A percentile compares a stretch with the other conserved stretches of the same genome.
Conservation (phyloP, 2,797 vertebrate species). For the Australoheros facetus region DNA sequence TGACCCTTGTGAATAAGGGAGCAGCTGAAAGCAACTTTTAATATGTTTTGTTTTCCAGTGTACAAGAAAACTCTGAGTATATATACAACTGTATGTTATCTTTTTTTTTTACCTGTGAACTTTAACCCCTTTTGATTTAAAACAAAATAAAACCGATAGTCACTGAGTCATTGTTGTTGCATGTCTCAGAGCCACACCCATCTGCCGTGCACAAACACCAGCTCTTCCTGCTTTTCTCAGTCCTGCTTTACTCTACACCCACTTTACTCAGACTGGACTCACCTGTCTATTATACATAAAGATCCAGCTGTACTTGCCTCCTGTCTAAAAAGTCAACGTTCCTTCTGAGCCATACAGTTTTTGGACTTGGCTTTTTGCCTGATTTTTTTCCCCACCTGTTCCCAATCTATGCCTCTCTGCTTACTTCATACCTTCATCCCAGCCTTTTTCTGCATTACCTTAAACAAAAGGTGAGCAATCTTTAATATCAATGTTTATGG, state of each 20-base stretch:
- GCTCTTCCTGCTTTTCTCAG: neutral
- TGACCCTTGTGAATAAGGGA: too few relatives aligned
- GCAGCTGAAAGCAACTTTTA: too few relatives aligned
- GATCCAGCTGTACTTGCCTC: neutral
- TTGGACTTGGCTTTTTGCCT: neutral
- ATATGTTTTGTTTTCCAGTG: too few relatives aligned
- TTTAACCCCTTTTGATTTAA: neutral
- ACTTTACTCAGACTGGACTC: neutral
- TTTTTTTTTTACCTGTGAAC: neutral
- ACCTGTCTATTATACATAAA: neutral
- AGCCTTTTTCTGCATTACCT: neutral
- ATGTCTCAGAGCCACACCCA: too few relatives aligned
- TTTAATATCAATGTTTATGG: too few relatives aligned
- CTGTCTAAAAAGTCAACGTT: neutral
- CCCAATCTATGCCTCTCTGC: neutral
- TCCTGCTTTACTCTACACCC: neutral
- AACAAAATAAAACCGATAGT: neutral
- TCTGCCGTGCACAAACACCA: neutral
- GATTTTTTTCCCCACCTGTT: neutral
- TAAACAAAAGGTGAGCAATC: neutral
- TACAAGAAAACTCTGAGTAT: too few relatives aligned
- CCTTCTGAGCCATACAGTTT: accelerated
- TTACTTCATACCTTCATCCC: accelerated
- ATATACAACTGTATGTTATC: accelerated
- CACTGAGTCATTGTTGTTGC: too few relatives aligned